Conservation (phyloP, 2,113 vertebrate genomes). For the Acanthochromis polyacanthus region DNA sequence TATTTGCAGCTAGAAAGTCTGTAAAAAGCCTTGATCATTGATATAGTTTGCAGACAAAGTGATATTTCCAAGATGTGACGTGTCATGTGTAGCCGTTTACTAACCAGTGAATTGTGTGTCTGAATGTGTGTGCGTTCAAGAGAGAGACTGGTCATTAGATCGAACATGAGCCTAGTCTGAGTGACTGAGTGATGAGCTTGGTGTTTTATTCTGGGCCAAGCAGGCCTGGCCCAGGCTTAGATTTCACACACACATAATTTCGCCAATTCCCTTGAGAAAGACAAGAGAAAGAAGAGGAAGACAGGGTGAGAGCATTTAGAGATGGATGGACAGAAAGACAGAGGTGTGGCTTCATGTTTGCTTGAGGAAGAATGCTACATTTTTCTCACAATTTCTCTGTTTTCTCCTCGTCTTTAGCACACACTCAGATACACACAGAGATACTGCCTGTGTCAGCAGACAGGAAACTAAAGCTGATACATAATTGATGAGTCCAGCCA, state of each 20-base stretch:
- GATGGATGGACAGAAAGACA: conserved; percentile 14
- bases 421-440: not conserved
- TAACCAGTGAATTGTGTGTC: not conserved
- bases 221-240: conserved; percentile 52
- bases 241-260: conserved; percentile 63
- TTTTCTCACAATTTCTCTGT: conserved; percentile 17
- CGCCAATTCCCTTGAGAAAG: conserved; percentile 39
- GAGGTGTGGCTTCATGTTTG: conserved; percentile 23
- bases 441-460: conserved; percentile 67
- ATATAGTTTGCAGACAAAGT: conserved; percentile 7
- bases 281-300: not conserved
- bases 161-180: conserved; percentile 49
- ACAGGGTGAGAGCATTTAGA: conserved; percentile 22
- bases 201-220: conserved; percentile 44
- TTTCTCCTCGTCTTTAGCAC: not conserved
- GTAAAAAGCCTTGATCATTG: not conserved
- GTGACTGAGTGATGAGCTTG: conserved; percentile 64
- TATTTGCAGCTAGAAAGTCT: conserved; percentile 3
- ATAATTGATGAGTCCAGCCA: conserved; percentile 74
- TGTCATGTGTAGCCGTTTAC: conserved; percentile 38
- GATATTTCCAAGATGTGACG: conserved; percentile 30
- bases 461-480: conserved; percentile 66
- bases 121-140: conserved; percentile 13
- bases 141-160: conserved; percentile 30
- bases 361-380: conserved; percentile 7